These are phyloP conservation scores for Fregetta grallaria DNA, from an alignment of 2,113 vertebrate species.

Conservation along the genomic window DNA sequence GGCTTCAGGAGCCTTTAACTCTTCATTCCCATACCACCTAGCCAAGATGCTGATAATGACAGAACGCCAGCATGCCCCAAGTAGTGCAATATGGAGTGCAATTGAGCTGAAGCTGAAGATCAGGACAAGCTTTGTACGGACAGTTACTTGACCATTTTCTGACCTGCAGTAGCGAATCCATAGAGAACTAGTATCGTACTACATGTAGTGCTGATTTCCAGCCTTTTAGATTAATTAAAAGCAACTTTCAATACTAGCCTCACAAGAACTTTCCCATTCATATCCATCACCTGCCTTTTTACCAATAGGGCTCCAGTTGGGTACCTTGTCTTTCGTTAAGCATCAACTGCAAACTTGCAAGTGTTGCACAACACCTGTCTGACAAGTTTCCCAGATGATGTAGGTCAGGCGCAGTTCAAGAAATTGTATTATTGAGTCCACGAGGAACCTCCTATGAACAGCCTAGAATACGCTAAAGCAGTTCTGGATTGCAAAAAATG, in stretches of 20 bases:
- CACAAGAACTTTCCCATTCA: not conserved
- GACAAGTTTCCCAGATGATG: not conserved
- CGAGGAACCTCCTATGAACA: not conserved
- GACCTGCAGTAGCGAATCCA: not conserved
- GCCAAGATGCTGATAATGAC: not conserved
- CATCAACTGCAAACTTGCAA: not conserved
- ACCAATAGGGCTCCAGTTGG: not conserved
- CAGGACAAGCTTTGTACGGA: not conserved
- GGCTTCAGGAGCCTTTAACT: not conserved
- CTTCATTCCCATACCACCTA: not conserved
- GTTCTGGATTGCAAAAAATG: not conserved
- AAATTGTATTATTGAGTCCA: not conserved
- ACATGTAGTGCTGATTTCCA: rapidly evolving
- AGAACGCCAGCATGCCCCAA: rapidly evolving
- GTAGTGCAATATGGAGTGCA: rapidly evolving
- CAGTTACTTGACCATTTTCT: not conserved
- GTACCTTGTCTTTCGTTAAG: not conserved
- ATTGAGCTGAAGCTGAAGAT: not conserved
- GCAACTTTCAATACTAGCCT: not conserved
- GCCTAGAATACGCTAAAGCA: not conserved
- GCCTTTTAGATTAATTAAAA: not conserved
- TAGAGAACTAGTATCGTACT: not conserved
- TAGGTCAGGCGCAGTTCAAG: slow-evolving; percentile 15
- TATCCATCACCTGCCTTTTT: not conserved
- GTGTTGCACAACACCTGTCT: not conserved